phyloP scores from a whole-genome alignment of 2,113 vertebrate genomes.

The Cryptoleucopteryx plumbea region DNA sequence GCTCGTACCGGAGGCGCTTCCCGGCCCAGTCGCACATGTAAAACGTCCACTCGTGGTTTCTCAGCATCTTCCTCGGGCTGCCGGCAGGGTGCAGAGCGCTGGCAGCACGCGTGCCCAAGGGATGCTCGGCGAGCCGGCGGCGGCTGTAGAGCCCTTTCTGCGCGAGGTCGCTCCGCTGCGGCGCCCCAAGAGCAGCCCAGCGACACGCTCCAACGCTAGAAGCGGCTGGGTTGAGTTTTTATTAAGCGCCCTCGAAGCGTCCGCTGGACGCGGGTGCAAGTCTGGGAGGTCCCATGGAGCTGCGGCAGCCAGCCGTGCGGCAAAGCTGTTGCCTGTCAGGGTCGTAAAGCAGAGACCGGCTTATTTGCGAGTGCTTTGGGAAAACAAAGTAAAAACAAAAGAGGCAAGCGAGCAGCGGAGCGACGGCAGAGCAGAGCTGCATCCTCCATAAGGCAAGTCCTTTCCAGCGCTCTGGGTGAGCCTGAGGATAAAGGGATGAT shows the following conservation, averaged over 20 bases:
- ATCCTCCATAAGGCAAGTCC: background rate
- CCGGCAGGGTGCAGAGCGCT: background rate
- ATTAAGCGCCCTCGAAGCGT: background rate
- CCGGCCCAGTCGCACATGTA: rapidly evolving
- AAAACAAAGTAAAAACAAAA: background rate
- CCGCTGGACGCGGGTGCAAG: background rate
- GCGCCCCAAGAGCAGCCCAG: background rate
- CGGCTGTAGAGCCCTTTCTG: background rate
- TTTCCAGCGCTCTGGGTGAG: rapidly evolving
- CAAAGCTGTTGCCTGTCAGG: background rate
- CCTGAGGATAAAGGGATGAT: background rate
- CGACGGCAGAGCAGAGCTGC: background rate
- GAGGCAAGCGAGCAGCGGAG: background rate
- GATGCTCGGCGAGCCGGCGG: background rate
- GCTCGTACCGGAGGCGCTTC: background rate
- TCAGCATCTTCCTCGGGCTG: background rate
- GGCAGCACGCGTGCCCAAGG: rapidly evolving
- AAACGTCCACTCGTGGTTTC: background rate
- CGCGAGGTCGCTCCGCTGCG: rapidly evolving
- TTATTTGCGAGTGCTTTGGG: background rate
- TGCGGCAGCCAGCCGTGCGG: background rate
- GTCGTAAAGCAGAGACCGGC: background rate
- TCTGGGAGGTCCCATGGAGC: rapidly evolving
- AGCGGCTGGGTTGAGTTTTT: background rate
- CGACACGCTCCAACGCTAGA: rapidly evolving